These are phyloP conservation scores for Sceliomorpha sp. DNA, from an alignment of 2,888 invertebrate species.

Conservation along the genomic window DNA sequence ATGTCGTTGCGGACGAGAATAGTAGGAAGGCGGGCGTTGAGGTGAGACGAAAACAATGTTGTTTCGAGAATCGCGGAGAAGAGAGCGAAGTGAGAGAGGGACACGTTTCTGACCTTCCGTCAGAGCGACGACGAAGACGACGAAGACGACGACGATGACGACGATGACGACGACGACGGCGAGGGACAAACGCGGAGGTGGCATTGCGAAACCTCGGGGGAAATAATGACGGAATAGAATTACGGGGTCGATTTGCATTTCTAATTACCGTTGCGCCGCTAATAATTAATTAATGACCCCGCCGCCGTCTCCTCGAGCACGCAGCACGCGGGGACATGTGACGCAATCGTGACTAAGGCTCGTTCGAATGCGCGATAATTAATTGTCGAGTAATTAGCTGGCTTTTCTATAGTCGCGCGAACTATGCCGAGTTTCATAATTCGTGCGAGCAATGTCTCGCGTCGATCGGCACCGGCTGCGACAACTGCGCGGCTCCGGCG, in stretches of 20 bases:
- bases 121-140: conserved; percentile 53
- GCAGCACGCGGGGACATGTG: conserved; percentile 55
- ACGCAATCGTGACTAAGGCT: conserved; percentile 61
- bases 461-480: not conserved
- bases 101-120: conserved; percentile 48
- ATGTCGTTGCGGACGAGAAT: conserved; percentile 49
- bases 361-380: conserved; percentile 63
- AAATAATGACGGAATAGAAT: conserved; percentile 65
- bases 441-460: conserved; percentile 10
- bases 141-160: no score
- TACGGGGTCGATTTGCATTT: conserved; percentile 72
- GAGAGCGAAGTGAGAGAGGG: conserved; percentile 42
- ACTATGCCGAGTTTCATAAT: conserved; percentile 9
- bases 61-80: conserved; percentile 41
- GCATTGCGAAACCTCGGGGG: conserved; percentile 62
- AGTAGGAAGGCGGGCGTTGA: conserved; percentile 41
- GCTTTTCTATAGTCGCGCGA: conserved; percentile 27
- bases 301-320: conserved; percentile 43
- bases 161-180: no score
- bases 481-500: conserved; percentile 10
- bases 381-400: conserved; percentile 68
- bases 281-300: conserved; percentile 73
- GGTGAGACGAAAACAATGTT: conserved; percentile 56
- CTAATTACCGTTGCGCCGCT: conserved; percentile 69
- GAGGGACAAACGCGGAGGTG: conserved; percentile 50